Base-by-base conservation (phyloP, 2,113 vertebrate genomes). In the Salvelinus alpinus region DNA sequence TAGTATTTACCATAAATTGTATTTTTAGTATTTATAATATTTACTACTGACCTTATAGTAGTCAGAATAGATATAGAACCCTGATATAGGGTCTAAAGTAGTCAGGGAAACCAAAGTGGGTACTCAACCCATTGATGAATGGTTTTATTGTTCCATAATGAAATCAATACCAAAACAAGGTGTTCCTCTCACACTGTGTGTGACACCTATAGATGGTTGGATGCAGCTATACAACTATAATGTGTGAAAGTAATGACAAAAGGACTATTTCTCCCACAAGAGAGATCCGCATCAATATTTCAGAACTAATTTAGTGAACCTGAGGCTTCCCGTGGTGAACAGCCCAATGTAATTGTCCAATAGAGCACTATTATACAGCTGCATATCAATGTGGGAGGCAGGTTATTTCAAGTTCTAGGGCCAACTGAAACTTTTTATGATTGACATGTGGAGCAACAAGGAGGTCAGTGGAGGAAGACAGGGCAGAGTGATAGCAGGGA, bases 301-400 rank as follows among this genome's bases (percentile, higher is more conserved):
- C 59, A 76, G 73, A 38, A 12, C n/a, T 66, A 22, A 60, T 76
- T 68, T 72, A 6, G 47, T 47, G 31, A 68, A 69, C 74, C 70
- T 71, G 47, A 24, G n/a, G 24, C 9, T 44, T 70, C 64, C 68
- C 29, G 12, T 64, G 57, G 68, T 69, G 34, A 76, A 73, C 65
- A 57, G 31, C 44, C 64, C 51, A 14, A 70, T 77, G 71, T 67
- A 48, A 69, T 57, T 70, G 69, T 72, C 54, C 76, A 80, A 77
- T 65, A 73, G 68, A 67, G 51, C 69, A 60, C 31, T 44, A 48
- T 67, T 71, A 75, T 51, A 60, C 18, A 16, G 24, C 71, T 57
- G 22, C n/a, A 76, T 60, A 76, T 34, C 69, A 62, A 48, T 5
- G 16, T 25, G 59, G 64, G 71, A 13, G 1, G 14, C 22, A 64